Conservation (phyloP, 2,113 vertebrate species). For the Corythaeola cristata region DNA sequence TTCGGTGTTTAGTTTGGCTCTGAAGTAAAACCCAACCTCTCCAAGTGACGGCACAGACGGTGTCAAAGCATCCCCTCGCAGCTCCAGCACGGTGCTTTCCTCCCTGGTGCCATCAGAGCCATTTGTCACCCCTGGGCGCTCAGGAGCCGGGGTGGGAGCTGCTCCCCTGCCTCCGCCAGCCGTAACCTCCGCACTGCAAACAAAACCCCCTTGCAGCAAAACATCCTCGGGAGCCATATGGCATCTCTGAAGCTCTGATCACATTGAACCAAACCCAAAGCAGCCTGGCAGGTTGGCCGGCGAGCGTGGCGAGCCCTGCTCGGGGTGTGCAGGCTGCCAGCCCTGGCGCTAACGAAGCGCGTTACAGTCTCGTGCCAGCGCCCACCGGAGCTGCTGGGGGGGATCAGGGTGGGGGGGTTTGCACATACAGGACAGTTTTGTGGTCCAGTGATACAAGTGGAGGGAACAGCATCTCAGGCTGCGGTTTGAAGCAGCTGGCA, state of each 20-base stretch:
- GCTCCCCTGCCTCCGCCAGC: not conserved
- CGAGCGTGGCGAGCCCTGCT: not conserved
- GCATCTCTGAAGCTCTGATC: not conserved
- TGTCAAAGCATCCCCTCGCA: not conserved
- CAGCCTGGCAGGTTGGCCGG: not conserved
- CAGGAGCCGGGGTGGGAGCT: not conserved
- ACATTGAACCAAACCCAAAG: not conserved
- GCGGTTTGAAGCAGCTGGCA: not conserved
- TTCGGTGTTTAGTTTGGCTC: not conserved
- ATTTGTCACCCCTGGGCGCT: not conserved
- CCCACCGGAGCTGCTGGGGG: accelerated
- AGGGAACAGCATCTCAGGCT: not conserved
- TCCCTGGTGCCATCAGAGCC: not conserved
- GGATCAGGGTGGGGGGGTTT: accelerated
- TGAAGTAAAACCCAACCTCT: not conserved
- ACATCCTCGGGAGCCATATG: not conserved
- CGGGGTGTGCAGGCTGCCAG: not conserved
- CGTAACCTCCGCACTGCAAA: not conserved
- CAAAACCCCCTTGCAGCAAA: not conserved
- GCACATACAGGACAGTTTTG: not conserved
- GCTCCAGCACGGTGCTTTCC: not conserved
- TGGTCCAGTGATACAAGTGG: not conserved
- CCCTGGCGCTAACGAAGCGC: accelerated
- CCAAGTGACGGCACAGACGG: accelerated
- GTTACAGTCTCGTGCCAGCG: not conserved